Conservation (phyloP, 2,797 vertebrate genomes). For the Phalanger gymnotis region DNA sequence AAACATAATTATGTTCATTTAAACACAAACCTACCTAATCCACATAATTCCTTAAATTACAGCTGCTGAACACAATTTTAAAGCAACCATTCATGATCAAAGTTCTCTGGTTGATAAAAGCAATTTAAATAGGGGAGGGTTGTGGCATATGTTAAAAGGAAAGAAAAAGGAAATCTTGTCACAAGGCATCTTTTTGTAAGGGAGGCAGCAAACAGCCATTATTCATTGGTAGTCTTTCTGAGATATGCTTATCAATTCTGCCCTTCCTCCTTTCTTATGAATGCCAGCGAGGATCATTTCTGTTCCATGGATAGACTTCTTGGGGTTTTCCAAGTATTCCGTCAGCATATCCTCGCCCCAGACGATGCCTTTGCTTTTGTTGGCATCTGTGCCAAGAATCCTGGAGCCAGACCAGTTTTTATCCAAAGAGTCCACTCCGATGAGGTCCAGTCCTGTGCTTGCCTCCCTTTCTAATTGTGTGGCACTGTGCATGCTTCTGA, state of each 20-base stretch:
- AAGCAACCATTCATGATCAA: constrained; percentile 35
- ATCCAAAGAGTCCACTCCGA: constrained; percentile 88
- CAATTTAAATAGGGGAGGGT: background rate
- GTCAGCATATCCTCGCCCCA: constrained; percentile 89
- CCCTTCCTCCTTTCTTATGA: constrained; percentile 86
- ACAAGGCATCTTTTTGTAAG: constrained; percentile 80
- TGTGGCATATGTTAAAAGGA: constrained; percentile 72
- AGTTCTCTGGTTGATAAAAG: background rate
- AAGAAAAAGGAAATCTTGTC: constrained; percentile 77
- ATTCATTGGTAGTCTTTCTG: constrained; percentile 84
- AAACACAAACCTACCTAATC: constrained; percentile 45
- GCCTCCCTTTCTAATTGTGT: constrained; percentile 68
- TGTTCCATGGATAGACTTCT: constrained; percentile 92
- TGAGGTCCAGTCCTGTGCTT: constrained; percentile 90
- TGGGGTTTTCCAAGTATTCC: constrained; percentile 88
- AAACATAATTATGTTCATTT: constrained; percentile 50
- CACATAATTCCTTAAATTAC: constrained; percentile 71
- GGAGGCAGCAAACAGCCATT: constrained; percentile 83
- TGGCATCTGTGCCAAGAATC: constrained; percentile 88
- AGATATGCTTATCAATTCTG: constrained; percentile 87
- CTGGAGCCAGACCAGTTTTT: constrained; percentile 87
- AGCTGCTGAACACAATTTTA: constrained; percentile 72
- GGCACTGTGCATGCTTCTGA: constrained; percentile 87
- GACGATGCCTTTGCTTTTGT: constrained; percentile 88
- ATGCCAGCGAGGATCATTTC: constrained; percentile 90